phyloP scores from a whole-genome alignment of 2,113 vertebrate genomes.

The Emydocephalus ijimae region DNA sequence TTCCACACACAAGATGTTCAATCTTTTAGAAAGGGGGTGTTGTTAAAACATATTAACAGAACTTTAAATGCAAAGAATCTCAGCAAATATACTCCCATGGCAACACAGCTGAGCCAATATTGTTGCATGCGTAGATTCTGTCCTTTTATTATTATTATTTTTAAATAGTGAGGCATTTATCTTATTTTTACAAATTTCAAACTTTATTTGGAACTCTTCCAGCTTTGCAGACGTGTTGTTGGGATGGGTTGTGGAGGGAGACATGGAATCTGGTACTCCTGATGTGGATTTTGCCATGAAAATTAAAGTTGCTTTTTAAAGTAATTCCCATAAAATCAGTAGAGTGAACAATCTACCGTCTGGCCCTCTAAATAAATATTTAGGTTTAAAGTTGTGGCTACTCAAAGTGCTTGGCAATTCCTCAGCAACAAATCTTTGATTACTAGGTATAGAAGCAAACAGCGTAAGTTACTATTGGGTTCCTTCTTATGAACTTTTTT shows the following conservation, averaged over 20 bases:
- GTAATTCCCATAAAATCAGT: background rate
- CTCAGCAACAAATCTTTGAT: background rate
- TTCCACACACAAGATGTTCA: conserved; percentile 30
- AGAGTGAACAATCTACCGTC: background rate
- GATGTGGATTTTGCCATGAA: background rate
- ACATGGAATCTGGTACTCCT: background rate
- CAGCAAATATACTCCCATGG: conserved; percentile 41
- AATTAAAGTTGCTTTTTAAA: background rate
- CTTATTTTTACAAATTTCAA: conserved; percentile 1
- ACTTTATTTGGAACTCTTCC: conserved; percentile 2
- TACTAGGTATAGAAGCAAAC: background rate
- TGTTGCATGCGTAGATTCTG: conserved; percentile 1
- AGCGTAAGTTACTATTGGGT: background rate
- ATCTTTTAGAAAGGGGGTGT: background rate
- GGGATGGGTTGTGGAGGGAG: background rate
- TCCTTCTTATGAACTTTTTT: background rate
- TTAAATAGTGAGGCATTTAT: background rate
- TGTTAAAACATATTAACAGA: conserved; percentile 5
- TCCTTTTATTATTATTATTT: background rate
- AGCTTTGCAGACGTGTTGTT: background rate
- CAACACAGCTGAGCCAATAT: conserved; percentile 37
- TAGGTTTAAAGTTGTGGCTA: background rate
- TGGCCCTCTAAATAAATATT: background rate
- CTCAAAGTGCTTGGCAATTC: background rate
- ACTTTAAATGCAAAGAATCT: conserved; percentile 33